Evolutionary conservation across 2,888 invertebrate genomes (phyloP).

Genomic region (Trissolcus brochymenae): DNA sequence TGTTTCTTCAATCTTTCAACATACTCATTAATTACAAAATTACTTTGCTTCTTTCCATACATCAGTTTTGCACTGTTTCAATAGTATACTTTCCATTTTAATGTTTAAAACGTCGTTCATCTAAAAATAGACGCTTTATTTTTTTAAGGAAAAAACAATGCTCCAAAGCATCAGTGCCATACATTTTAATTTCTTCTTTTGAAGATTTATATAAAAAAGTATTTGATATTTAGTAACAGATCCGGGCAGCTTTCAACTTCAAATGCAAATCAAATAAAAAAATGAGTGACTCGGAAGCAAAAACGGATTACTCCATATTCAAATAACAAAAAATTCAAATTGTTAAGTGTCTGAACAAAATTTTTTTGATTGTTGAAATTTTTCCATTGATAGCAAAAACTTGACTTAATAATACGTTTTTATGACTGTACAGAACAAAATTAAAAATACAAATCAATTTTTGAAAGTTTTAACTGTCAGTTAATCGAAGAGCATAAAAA

Average conservation of each 20-base stretch:
- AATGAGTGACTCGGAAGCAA: too few species aligned
- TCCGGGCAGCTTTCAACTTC: constrained; percentile 24
- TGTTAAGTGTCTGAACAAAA: too few species aligned
- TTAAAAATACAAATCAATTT: too few species aligned
- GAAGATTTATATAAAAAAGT: constrained; percentile 41
- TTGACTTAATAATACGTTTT: too few species aligned
- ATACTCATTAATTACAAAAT: constrained; percentile 51
- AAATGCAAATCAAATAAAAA: neutral
- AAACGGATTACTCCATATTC: too few species aligned
- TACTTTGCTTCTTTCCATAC: constrained; percentile 44
- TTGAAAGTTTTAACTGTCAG: neutral
- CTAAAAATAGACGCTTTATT: constrained; percentile 52
- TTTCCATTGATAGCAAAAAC: too few species aligned
- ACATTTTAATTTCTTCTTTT: constrained; percentile 38
- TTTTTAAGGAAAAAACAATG: constrained; percentile 29
- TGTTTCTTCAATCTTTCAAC: constrained; percentile 37
- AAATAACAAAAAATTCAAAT: too few species aligned
- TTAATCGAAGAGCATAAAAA: too few species aligned
- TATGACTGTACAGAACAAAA: too few species aligned
- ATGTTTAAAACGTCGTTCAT: constrained; percentile 52
- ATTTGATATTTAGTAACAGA: constrained; percentile 45
- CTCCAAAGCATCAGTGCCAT: constrained; percentile 40
- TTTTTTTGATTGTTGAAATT: too few species aligned
- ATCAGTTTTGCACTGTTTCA: constrained; percentile 41
- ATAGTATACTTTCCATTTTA: constrained; percentile 53